Conservation (phyloP, 2,888 invertebrate species). For the Ennomos erosarius region DNA sequence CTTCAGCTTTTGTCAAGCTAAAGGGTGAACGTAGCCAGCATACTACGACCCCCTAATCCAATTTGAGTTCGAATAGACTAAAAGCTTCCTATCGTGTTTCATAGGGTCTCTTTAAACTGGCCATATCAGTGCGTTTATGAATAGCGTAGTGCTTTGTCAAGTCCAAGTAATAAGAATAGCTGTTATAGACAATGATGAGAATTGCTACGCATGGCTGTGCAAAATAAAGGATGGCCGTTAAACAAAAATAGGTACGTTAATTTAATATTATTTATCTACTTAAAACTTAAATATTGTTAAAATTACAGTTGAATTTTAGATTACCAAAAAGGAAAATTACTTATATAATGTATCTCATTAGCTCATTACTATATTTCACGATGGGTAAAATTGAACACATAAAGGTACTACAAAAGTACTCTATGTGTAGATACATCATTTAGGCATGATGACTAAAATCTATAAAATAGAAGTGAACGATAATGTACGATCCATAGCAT, state of each 20-base stretch:
- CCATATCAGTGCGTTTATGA: slow-evolving; percentile 50
- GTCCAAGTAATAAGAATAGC: slow-evolving; percentile 44
- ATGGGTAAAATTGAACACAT: no score
- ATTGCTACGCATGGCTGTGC: slow-evolving; percentile 45
- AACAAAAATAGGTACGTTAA: background rate
- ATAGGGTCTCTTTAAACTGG: slow-evolving; percentile 49
- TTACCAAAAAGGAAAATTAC: no score
- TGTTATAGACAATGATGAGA: slow-evolving; percentile 45
- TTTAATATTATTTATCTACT: no score
- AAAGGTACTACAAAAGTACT: no score
- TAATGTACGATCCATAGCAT: slow-evolving; percentile 13
- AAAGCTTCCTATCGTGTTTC: slow-evolving; percentile 34
- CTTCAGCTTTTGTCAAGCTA: slow-evolving; percentile 47
- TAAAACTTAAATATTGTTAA: no score
- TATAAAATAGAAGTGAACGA: no score
- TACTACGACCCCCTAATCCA: slow-evolving; percentile 51
- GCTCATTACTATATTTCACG: no score
- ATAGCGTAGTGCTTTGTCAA: slow-evolving; percentile 53
- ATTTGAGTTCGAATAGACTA: slow-evolving; percentile 39
- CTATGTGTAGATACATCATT: no score
- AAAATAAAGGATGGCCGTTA: slow-evolving; percentile 17
- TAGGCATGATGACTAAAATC: no score
- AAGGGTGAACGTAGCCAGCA: slow-evolving; percentile 54
- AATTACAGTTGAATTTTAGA: no score
- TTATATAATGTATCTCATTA: no score